Evolutionary conservation across 2,888 invertebrate species (phyloP).

Genomic region (Leptura quadrifasciata): DNA sequence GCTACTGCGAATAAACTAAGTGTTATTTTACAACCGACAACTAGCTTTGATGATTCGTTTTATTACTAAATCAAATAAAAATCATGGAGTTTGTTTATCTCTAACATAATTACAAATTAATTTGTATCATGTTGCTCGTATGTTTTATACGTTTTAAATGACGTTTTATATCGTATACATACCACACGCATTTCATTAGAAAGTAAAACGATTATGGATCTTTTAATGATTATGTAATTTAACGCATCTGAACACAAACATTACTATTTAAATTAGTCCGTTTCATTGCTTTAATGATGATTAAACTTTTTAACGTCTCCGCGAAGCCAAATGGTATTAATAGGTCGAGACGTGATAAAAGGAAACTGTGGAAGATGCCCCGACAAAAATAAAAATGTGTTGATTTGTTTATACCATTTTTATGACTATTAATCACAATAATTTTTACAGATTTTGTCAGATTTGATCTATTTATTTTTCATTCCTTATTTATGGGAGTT

Average conservation of each 20-base stretch:
- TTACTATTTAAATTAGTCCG: conserved; percentile 39
- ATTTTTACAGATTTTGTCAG: too few species aligned
- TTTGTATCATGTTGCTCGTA: conserved; percentile 42
- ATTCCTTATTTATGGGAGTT: too few species aligned
- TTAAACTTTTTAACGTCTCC: background rate
- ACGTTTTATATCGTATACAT: conserved; percentile 34
- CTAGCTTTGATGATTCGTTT: conserved; percentile 36
- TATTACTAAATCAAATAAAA: conserved; percentile 34
- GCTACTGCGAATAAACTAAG: conserved; percentile 22
- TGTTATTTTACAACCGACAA: conserved; percentile 10
- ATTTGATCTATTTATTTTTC: too few species aligned
- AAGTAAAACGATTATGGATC: conserved; percentile 23
- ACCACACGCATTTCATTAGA: conserved; percentile 45
- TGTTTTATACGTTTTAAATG: conserved; percentile 43
- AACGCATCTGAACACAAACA: conserved; percentile 33
- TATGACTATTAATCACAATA: background rate
- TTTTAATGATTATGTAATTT: conserved; percentile 35
- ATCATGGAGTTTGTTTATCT: conserved; percentile 46
- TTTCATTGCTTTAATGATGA: conserved; percentile 31
- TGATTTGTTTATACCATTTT: background rate
- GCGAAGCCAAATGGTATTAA: background rate
- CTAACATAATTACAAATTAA: conserved; percentile 41
- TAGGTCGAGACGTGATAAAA: background rate
- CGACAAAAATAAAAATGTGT: background rate
- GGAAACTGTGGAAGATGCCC: background rate